phyloP scores from a whole-genome alignment of 2,113 vertebrate genomes.

The Rallus limicola region DNA sequence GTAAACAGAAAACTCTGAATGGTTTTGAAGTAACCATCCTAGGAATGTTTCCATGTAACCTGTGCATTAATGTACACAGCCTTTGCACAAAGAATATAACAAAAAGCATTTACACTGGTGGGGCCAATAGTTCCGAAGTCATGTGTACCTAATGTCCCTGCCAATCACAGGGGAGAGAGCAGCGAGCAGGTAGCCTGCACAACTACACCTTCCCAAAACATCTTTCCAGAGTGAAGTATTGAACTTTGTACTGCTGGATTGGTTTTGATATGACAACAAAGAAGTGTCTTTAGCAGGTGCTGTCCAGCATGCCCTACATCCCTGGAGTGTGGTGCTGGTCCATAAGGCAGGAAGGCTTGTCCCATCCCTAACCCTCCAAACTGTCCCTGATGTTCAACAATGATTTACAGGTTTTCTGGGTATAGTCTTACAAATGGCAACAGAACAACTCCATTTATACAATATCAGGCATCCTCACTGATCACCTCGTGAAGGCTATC shows the following conservation, averaged over 20 bases:
- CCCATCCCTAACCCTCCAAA: neutral
- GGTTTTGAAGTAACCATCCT: neutral
- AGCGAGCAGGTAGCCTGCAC: neutral
- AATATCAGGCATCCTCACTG: neutral
- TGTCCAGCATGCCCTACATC: neutral
- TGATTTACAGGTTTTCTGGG: neutral
- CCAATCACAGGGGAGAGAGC: neutral
- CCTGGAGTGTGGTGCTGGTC: neutral
- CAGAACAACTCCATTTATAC: neutral
- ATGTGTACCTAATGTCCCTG: neutral
- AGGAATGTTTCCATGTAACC: neutral
- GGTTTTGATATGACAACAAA: neutral
- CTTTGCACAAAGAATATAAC: neutral
- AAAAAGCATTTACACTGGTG: neutral
- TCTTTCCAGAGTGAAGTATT: neutral
- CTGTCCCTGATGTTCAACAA: neutral
- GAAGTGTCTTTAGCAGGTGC: neutral
- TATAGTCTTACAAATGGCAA: neutral
- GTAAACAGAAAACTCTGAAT: neutral
- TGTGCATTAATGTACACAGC: neutral
- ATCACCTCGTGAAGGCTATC: neutral
- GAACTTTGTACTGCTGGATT: neutral
- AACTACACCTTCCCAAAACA: neutral
- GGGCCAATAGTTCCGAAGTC: neutral
- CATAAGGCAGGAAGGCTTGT: rapidly evolving